phyloP scores from a whole-genome alignment of 2,888 invertebrate species.

The Polietes domitor region DNA sequence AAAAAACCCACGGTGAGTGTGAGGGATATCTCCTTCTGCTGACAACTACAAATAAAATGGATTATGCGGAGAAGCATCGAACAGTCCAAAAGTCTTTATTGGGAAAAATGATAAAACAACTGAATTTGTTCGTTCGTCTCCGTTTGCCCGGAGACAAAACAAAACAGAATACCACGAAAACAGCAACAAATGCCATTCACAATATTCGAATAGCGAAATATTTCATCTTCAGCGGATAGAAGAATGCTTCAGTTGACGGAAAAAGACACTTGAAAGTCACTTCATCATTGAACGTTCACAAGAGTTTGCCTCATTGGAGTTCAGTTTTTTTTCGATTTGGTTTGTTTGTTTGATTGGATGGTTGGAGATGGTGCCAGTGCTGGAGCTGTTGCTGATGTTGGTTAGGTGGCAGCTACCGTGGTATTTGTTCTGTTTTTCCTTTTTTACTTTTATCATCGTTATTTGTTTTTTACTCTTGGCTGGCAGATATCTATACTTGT shows the following conservation, averaged over 20 bases:
- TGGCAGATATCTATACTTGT: too few relatives aligned
- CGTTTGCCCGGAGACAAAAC: neutral
- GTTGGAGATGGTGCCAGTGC: neutral
- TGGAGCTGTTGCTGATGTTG: neutral
- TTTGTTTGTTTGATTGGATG: conserved; percentile 27
- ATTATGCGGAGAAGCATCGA: neutral
- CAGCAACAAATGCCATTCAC: conserved; percentile 11
- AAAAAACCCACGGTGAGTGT: neutral
- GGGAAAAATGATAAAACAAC: conserved; percentile 9
- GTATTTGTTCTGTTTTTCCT: conserved; percentile 26
- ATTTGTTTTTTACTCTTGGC: conserved; percentile 30
- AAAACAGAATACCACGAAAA: neutral
- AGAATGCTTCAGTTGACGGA: conserved; percentile 51
- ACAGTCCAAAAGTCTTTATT: neutral
- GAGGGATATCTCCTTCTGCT: conserved; percentile 4
- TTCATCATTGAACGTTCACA: conserved; percentile 23
- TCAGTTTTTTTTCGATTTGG: neutral
- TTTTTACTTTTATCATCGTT: conserved; percentile 48
- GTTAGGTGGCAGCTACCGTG: neutral
- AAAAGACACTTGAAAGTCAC: conserved; percentile 68
- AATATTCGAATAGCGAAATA: conserved; percentile 36
- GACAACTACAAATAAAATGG: conserved; percentile 20
- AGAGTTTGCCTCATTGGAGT: neutral
- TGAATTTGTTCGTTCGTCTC: neutral
- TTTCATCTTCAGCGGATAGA: conserved; percentile 34